A percentile compares a stretch with the other conserved stretches of the same genome.
phyloP scores from a whole-genome alignment of 1,140 invertebrate genomes.

The Contarinia nasturtii region DNA sequence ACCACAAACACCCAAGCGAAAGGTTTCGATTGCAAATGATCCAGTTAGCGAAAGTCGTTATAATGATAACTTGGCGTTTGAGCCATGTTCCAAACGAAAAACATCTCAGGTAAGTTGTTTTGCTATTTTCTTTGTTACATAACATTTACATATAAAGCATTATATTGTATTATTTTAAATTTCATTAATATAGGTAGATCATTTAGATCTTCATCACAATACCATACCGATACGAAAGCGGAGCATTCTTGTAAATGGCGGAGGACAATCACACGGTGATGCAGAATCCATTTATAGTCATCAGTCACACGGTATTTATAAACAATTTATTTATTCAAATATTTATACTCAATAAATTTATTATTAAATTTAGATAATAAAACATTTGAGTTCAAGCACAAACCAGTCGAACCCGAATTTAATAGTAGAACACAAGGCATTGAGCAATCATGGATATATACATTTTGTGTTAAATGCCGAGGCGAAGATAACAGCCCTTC shows the following conservation, averaged over 20 bases:
- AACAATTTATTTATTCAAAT: constrained; percentile 3
- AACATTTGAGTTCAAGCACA: constrained; percentile 9
- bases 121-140: not conserved
- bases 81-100: constrained; percentile 21
- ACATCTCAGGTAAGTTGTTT: constrained; percentile 20
- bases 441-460: constrained; percentile 21
- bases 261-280: constrained; percentile 10
- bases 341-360: too few species aligned
- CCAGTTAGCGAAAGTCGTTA: constrained; percentile 9
- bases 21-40: constrained; percentile 21
- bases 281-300: constrained; percentile 17
- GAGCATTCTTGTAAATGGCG: constrained; percentile 37
- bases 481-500: constrained; percentile 37
- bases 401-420: not conserved
- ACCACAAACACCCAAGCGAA: constrained; percentile 11
- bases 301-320: constrained; percentile 7
- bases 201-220: too few species aligned
- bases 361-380: constrained; percentile 7
- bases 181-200: constrained; percentile 4
- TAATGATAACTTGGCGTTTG: constrained; percentile 21
- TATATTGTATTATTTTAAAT: not conserved
- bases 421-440: constrained; percentile 4
- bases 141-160: constrained; percentile 9
- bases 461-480: constrained; percentile 20
- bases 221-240: constrained; percentile 33